Evolutionary conservation across 1,140 invertebrate genomes (phyloP).

Genomic region (Drosophila jambulina): DNA sequence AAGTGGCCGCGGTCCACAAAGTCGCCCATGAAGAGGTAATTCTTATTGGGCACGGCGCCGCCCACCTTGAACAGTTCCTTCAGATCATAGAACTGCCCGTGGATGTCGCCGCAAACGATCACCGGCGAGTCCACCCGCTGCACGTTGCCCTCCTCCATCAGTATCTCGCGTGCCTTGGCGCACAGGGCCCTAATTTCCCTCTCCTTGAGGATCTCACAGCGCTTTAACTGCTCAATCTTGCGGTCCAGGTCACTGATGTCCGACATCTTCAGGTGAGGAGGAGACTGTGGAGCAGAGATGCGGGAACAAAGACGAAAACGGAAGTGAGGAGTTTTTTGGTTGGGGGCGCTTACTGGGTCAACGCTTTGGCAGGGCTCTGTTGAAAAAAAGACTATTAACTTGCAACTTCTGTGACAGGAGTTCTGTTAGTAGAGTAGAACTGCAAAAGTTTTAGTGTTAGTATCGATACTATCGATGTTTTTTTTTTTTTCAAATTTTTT

Average conservation of each 20-base stretch:
- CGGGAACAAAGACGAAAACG: not conserved
- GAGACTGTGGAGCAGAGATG: constrained; percentile 46
- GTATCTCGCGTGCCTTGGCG: constrained; percentile 99
- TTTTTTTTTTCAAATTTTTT: too few species aligned
- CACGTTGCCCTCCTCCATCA: constrained; percentile 99
- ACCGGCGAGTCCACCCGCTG: constrained; percentile 99
- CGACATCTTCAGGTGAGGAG: constrained; percentile 86
- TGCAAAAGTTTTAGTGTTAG: not conserved
- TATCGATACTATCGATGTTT: not conserved
- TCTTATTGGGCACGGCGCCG: constrained; percentile 99
- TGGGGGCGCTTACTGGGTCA: constrained; percentile 8
- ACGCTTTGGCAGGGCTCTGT: constrained; percentile 14
- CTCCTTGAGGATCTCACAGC: constrained; percentile 99
- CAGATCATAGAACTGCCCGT: constrained; percentile 99
- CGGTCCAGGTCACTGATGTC: constrained; percentile 95
- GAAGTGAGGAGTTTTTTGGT: constrained; percentile 1
- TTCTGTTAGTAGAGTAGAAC: not conserved
- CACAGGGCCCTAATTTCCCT: constrained; percentile 99
- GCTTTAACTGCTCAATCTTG: constrained; percentile 99
- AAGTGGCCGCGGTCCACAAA: constrained; percentile 99
- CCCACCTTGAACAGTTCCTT: constrained; percentile 99
- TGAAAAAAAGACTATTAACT: too few species aligned
- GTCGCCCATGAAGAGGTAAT: constrained; percentile 99
- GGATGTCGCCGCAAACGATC: constrained; percentile 99
- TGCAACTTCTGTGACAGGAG: not conserved